Evolutionary conservation across 1,140 invertebrate genomes (phyloP).

Genomic region (Drosophila simulans): DNA sequence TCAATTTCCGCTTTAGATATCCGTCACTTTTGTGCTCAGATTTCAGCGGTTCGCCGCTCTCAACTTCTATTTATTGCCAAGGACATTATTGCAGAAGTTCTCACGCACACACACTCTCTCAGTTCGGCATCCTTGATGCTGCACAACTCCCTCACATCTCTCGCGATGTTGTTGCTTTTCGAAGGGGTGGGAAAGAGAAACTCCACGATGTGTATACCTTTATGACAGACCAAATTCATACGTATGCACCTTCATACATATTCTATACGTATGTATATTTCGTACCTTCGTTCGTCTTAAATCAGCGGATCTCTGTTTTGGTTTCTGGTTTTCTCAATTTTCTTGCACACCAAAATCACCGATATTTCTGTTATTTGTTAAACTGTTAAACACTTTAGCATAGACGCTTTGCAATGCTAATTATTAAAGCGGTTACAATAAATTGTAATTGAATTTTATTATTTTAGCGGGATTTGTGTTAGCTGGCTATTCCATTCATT

Average conservation of each 20-base stretch:
- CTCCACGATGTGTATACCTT: slow-evolving; percentile 57
- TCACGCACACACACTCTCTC: slow-evolving; percentile 20
- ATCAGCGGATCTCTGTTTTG: slow-evolving; percentile 24
- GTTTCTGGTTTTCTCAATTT: slow-evolving; percentile 51
- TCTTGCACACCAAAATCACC: slow-evolving; percentile 68
- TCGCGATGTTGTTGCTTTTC: slow-evolving; percentile 43
- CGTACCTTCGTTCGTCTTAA: slow-evolving; percentile 53
- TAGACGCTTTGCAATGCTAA: slow-evolving; percentile 45
- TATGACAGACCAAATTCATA: slow-evolving; percentile 28
- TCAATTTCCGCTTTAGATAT: slow-evolving; percentile 2
- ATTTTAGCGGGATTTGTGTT: slow-evolving; percentile 37
- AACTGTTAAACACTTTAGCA: slow-evolving; percentile 74
- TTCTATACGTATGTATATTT: slow-evolving; percentile 1
- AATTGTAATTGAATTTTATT: slow-evolving; percentile 41
- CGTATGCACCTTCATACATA: too few species aligned
- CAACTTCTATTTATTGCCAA: slow-evolving; percentile 37
- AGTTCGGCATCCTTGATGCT: slow-evolving; percentile 50
- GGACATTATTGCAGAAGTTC: slow-evolving; percentile 55
- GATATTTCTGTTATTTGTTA: slow-evolving; percentile 36
- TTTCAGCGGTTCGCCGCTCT: slow-evolving; percentile 5
- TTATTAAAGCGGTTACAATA: slow-evolving; percentile 36
- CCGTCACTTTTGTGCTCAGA: slow-evolving; percentile 2
- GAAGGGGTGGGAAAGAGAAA: slow-evolving; percentile 3
- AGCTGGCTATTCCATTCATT: slow-evolving; percentile 63
- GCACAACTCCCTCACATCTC: slow-evolving; percentile 69